phyloP scores from a whole-genome alignment of 2,797 vertebrate species.

The Acanthurus lineatus region DNA sequence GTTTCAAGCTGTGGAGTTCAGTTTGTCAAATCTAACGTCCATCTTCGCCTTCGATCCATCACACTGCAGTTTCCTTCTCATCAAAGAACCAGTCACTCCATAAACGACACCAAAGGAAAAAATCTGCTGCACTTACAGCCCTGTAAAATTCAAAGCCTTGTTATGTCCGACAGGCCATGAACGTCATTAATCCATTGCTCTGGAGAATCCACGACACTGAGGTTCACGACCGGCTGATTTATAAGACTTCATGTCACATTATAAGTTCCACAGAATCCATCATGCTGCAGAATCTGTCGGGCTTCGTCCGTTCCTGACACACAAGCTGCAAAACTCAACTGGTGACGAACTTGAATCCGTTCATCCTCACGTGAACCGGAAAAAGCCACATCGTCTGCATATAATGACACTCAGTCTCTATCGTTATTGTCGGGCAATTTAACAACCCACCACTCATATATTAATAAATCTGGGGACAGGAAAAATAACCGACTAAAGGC shows the following conservation, averaged over 20 bases:
- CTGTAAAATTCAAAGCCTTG: not conserved
- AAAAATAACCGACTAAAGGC: slow-evolving; percentile 1
- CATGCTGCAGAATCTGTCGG: not conserved
- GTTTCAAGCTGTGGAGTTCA: not conserved
- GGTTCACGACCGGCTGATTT: not conserved
- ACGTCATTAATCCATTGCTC: not conserved
- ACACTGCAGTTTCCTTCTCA: not conserved
- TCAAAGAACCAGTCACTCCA: not conserved
- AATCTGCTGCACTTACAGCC: not conserved
- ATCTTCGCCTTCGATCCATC: no score
- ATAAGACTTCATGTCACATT: not conserved
- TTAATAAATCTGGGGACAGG: not conserved
- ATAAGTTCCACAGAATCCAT: slow-evolving; percentile 21
- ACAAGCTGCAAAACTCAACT: slow-evolving; percentile 15
- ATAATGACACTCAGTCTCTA: slow-evolving; percentile 24
- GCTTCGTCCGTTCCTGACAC: slow-evolving; percentile 3
- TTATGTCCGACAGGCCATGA: not conserved
- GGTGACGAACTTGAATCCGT: slow-evolving; percentile 3
- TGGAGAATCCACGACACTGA: not conserved
- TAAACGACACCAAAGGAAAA: not conserved
- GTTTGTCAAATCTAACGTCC: not conserved
- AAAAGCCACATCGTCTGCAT: slow-evolving; percentile 62
- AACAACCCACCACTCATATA: not conserved
- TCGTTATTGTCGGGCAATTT: not conserved
- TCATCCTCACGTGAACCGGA: slow-evolving; percentile 4